These are phyloP conservation scores for Amphilophus citrinellus DNA, from an alignment of 2,113 vertebrate species.

Conservation along the genomic window DNA sequence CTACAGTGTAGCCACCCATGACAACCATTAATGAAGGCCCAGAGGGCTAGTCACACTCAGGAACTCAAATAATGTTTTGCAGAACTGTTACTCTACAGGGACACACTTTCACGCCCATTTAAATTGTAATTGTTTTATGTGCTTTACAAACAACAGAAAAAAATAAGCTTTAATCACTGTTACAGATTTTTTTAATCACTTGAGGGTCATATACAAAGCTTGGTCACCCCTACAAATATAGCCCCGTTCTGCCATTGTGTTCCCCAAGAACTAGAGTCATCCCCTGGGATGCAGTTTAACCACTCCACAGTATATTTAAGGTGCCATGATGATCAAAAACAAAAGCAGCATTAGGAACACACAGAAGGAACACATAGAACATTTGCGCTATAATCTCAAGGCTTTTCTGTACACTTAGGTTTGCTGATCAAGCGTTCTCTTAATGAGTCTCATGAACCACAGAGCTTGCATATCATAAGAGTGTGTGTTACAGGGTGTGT, in stretches of 20 bases:
- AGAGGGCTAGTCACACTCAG: background rate
- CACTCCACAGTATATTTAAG: slow-evolving; percentile 4
- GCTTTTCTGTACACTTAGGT: slow-evolving; percentile 36
- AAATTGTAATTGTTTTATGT: background rate
- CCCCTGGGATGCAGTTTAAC: slow-evolving; percentile 16
- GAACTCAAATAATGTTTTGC: background rate
- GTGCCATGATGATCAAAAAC: slow-evolving; percentile 26
- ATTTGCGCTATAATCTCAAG: slow-evolving; percentile 47
- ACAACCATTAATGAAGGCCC: background rate
- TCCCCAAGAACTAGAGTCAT: slow-evolving; percentile 4
- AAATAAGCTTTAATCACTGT: background rate
- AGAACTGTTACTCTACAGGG: background rate
- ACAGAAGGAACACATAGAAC: slow-evolving; percentile 10
- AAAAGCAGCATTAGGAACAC: slow-evolving; percentile 38
- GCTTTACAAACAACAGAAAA: accelerated
- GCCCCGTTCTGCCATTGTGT: too few relatives aligned
- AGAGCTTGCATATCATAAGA: slow-evolving; percentile 25
- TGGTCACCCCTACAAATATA: too few relatives aligned
- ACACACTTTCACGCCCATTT: background rate
- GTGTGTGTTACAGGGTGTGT: background rate
- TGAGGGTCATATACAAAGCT: background rate
- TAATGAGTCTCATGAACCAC: slow-evolving; percentile 24
- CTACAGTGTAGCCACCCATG: background rate
- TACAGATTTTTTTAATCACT: slow-evolving; percentile 2
- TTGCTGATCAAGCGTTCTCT: slow-evolving; percentile 28